These are phyloP conservation scores for Thaumetopoea pityocampa DNA, from an alignment of 1,140 invertebrate genomes.

Conservation along the genomic window DNA sequence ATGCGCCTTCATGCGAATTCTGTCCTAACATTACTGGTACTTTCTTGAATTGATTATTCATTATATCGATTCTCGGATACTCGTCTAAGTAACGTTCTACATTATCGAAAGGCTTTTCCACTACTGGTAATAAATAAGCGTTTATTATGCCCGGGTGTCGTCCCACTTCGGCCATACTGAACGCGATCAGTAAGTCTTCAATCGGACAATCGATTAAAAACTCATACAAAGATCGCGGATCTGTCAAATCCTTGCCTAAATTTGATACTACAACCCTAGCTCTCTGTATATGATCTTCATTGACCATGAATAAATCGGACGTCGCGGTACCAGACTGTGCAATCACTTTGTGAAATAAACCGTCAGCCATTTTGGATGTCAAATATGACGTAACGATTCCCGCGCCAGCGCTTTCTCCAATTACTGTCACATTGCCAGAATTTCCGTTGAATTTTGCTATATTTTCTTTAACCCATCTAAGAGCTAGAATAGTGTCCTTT, in stretches of 20 bases:
- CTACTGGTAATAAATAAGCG: constrained; percentile 48
- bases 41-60: constrained; percentile 68
- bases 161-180: constrained; percentile 38
- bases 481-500: constrained; percentile 78
- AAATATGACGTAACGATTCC: constrained; percentile 81
- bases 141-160: constrained; percentile 35
- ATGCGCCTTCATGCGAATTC: constrained; percentile 76
- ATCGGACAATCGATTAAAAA: constrained; percentile 62
- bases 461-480: constrained; percentile 69
- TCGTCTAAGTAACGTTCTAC: constrained; percentile 58
- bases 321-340: constrained; percentile 79
- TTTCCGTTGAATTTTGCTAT: constrained; percentile 83
- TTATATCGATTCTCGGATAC: constrained; percentile 45
- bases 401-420: constrained; percentile 86
- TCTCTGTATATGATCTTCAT: constrained; percentile 49
- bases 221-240: constrained; percentile 50
- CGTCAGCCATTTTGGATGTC: constrained; percentile 79
- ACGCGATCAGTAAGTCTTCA: constrained; percentile 57
- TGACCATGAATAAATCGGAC: constrained; percentile 74
- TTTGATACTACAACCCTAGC: constrained; percentile 43
- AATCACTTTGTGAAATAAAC: constrained; percentile 71
- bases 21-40: constrained; percentile 78
- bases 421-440: constrained; percentile 81
- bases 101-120: constrained; percentile 61
- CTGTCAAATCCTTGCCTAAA: constrained; percentile 58